Evolutionary conservation across 2,113 vertebrate genomes (phyloP), one percentile per base, ranked within the genome.

Genomic region (Scomber colias): DNA sequence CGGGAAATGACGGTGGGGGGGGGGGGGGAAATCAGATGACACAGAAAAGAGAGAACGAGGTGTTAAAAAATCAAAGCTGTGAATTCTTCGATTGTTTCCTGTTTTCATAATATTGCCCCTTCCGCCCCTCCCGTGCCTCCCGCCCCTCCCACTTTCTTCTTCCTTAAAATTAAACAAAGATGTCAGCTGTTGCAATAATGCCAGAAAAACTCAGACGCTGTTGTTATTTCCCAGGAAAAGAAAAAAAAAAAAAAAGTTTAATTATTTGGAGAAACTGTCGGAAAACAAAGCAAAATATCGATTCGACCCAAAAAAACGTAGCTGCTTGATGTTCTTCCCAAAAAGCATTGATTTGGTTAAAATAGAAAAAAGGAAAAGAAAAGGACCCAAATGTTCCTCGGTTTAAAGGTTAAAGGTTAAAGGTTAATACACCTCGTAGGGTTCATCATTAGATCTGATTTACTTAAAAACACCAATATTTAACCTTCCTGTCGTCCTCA

Each of bases 51-150:
- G n/a, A n/a, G n/a, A n/a, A n/a, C 11, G 24, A 68, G 14, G 62
- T 75, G 79, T 71, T 53, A 24, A 24, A 24, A 55, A 82, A 54
- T 53, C 3, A 53, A 19, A 21, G 48, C 44, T 40, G 54, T 60
- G 65, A 74, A 54, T 71, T 30, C 19, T 12, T 4, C 24, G 40
- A 70, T 74, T 9, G 3, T 60, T 82, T 82, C 67, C 67, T 19
- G 35, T 83, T 81, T 69, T 51, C 31, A 40, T 62, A 31, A 69
- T 40, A 40, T 59, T n/a, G n/a, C n/a, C n/a, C n/a, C n/a, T n/a
- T n/a, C n/a, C n/a, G n/a, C n/a, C n/a, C n/a, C n/a, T n/a, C n/a
- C n/a, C n/a, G n/a, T n/a, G n/a, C n/a, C n/a, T n/a, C n/a, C n/a
- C n/a, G n/a, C n/a, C n/a, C n/a, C n/a, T n/a, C 65, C 2, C 44